Evolutionary conservation across 2,888 invertebrate genomes (phyloP).

Genomic region (Xestia c-nigrum): DNA sequence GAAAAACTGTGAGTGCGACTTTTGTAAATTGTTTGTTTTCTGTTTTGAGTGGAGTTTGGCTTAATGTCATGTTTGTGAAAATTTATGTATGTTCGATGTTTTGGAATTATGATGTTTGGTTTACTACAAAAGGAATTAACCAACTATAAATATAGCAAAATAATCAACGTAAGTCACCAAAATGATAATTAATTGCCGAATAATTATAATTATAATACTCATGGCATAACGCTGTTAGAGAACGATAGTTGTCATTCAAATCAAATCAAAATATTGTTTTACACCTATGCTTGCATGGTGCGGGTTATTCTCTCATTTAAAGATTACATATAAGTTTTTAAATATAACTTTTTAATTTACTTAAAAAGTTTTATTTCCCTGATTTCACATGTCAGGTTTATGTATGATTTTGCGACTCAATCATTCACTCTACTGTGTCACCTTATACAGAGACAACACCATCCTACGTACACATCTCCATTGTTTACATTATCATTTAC

Average conservation of each 20-base stretch:
- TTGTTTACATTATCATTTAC: slow-evolving; percentile 7
- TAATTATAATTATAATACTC: no score
- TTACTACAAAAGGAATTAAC: neutral
- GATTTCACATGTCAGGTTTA: neutral
- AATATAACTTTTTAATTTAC: neutral
- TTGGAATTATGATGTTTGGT: neutral
- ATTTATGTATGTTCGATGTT: neutral
- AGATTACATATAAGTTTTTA: neutral
- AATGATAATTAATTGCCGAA: no score
- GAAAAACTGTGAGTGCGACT: slow-evolving; percentile 32
- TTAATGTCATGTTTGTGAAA: slow-evolving; percentile 20
- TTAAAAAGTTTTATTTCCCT: neutral
- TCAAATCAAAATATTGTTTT: neutral
- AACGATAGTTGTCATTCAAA: slow-evolving; percentile 2
- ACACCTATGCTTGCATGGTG: neutral
- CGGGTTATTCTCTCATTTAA: neutral
- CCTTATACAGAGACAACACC: neutral
- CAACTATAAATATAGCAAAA: neutral
- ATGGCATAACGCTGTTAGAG: neutral
- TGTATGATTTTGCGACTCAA: neutral
- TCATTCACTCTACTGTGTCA: neutral
- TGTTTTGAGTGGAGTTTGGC: slow-evolving; percentile 11
- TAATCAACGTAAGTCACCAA: neutral
- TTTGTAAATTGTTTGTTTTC: slow-evolving; percentile 31
- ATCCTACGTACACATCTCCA: neutral